phyloP scores from a whole-genome alignment of 2,888 invertebrate species.

The Psylliodes chrysocephalus region DNA sequence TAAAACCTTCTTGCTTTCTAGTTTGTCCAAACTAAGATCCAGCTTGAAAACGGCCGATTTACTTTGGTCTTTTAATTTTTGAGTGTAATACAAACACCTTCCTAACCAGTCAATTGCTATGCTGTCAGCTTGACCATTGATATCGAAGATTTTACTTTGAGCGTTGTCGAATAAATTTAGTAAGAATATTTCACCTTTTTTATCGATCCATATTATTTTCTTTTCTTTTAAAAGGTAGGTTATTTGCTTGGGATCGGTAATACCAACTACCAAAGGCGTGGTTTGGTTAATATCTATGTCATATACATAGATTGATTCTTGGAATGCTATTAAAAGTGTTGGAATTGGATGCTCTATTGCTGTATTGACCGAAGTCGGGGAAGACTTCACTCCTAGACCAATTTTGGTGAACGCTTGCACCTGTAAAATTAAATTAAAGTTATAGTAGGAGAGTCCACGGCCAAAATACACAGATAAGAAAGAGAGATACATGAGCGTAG shows the following conservation, averaged over 20 bases:
- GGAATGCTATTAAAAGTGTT: conserved; percentile 77
- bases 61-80: conserved; percentile 61
- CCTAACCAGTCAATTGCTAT: conserved; percentile 90
- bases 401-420: conserved; percentile 84
- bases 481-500: too few species aligned
- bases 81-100: conserved; percentile 84
- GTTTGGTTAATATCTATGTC: conserved; percentile 79
- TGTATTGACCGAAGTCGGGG: conserved; percentile 73
- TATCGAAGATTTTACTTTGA: conserved; percentile 67
- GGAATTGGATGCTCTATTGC: conserved; percentile 82
- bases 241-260: conserved; percentile 77
- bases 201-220: conserved; percentile 85
- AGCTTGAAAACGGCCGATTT: conserved; percentile 72
- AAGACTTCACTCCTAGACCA: conserved; percentile 78
- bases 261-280: conserved; percentile 68
- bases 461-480: too few species aligned
- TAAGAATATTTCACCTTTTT: conserved; percentile 76
- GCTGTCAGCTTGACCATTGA: conserved; percentile 71
- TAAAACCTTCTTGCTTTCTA: conserved; percentile 67
- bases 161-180: conserved; percentile 67
- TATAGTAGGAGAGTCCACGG: too few species aligned
- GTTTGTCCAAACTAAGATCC: conserved; percentile 72
- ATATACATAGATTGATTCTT: conserved; percentile 77
- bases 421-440: conserved; percentile 61
- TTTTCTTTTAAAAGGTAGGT: conserved; percentile 76